Percentiles rank a stretch among this genome's conserved stretches.
Evolutionary conservation across 2,113 vertebrate species (phyloP).

Genomic region (Indri indri): DNA sequence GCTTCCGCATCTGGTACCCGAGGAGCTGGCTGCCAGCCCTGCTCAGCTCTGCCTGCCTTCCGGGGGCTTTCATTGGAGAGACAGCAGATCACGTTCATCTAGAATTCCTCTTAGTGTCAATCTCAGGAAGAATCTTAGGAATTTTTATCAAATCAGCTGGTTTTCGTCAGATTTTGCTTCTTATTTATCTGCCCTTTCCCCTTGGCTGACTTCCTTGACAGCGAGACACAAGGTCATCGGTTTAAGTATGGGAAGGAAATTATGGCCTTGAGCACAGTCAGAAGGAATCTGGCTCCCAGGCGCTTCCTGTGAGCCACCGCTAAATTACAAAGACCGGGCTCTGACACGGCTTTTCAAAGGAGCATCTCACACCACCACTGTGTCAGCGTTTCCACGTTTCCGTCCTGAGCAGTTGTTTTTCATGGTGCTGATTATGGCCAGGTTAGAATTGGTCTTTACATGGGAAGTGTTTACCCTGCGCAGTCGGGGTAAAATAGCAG

Average conservation of each 20-base stretch:
- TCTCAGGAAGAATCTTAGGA: slow-evolving; percentile 61
- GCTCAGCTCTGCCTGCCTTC: neutral
- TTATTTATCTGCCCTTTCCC: slow-evolving; percentile 70
- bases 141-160: slow-evolving; percentile 35
- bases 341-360: slow-evolving; percentile 14
- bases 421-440: neutral
- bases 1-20: neutral
- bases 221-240: slow-evolving; percentile 59
- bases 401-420: neutral
- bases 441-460: slow-evolving; percentile 46
- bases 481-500: neutral
- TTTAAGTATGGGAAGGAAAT: slow-evolving; percentile 77
- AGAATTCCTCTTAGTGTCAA: slow-evolving; percentile 10
- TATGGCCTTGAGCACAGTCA: slow-evolving; percentile 63
- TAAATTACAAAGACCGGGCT: slow-evolving; percentile 39
- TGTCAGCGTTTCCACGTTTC: slow-evolving; percentile 43
- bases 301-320: slow-evolving; percentile 68
- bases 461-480: neutral
- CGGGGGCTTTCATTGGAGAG: neutral
- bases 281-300: slow-evolving; percentile 65
- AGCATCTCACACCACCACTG: neutral
- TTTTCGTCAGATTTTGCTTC: slow-evolving; percentile 63
- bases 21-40: neutral
- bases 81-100: neutral
- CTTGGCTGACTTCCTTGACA: slow-evolving; percentile 46